Base-by-base conservation (phyloP, 1,140 invertebrate species). In the Grapholita molesta region DNA sequence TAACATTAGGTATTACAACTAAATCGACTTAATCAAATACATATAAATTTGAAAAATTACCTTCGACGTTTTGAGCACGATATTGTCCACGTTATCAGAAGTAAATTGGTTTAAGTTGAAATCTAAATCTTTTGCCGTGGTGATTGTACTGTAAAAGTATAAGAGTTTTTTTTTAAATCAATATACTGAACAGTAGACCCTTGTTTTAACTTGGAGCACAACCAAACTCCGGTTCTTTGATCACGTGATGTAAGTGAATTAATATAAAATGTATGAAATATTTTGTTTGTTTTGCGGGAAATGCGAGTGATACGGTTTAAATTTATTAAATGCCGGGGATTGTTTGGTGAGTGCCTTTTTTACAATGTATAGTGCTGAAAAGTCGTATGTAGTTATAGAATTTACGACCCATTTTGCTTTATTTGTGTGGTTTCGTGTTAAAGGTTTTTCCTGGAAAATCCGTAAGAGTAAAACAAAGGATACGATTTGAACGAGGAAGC, bases 261-360 rank as follows among this genome's bases (percentile, higher is more conserved):
- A 61, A 61, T 61, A 32, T 61, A 61, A 61, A 61, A 61, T 61
- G 28, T 61, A 61, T 61, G 55, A 61, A 61, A 61, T 61, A 61
- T 61, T 57, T 61, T 61, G 55, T 61, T 57, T 25, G 38, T 48
- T 61, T 61, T n/a, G 6, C 55, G 55, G 24, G 25, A 61, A 61
- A 32, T 61, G 24, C 24, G 55, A 61, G 55, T 61, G 23, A 61
- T 28, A 32, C 55, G 55, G 3, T 61, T 61, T 61, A 61, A 61
- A 61, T 61, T 15, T 61, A 61, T 61, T 61, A 57, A 57, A 57
- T 57, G 53, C 24, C 7, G 53, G 23, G 52, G 53, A 57, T 28
- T 57, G 53, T 57, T 57, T 57, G 53, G 2, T 9, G 53, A 57
- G 53, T 57, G 23, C 21, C 53, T 57, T 57, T 57, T 53, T 57